Evolutionary conservation across 2,797 vertebrate species (phyloP).

Genomic region (Lepilemur septentrionalis): DNA sequence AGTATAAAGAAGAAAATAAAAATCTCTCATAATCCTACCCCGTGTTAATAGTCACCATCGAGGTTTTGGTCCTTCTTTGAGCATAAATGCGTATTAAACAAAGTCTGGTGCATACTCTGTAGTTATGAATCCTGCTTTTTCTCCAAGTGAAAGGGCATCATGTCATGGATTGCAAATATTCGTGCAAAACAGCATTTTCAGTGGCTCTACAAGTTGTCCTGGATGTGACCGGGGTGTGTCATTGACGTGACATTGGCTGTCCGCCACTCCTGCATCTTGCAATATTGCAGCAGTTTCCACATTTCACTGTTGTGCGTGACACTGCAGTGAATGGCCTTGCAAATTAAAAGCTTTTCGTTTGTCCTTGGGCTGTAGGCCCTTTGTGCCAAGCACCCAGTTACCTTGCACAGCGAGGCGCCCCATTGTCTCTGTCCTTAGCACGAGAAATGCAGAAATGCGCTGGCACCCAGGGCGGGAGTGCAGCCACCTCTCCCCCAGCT

Average conservation of each 20-base stretch:
- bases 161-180: neutral
- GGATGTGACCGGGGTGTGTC: accelerated
- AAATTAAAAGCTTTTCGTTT: accelerated
- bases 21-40: accelerated
- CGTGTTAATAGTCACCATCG: accelerated
- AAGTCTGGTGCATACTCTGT: accelerated
- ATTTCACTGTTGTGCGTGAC: accelerated
- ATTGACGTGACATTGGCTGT: accelerated
- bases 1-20: neutral
- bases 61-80: neutral
- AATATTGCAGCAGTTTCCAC: accelerated
- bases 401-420: accelerated
- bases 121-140: neutral
- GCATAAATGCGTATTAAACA: neutral
- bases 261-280: no score
- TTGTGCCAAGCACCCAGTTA: accelerated
- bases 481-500: no score
- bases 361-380: accelerated
- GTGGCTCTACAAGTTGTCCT: accelerated
- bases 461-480: accelerated
- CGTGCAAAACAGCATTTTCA: accelerated
- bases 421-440: neutral
- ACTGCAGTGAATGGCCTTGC: accelerated
- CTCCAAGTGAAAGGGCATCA: neutral
- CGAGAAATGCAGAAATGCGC: accelerated